Evolutionary conservation across 1,140 invertebrate genomes (phyloP).

Genomic region (Macrotrachela quadricornifera): DNA sequence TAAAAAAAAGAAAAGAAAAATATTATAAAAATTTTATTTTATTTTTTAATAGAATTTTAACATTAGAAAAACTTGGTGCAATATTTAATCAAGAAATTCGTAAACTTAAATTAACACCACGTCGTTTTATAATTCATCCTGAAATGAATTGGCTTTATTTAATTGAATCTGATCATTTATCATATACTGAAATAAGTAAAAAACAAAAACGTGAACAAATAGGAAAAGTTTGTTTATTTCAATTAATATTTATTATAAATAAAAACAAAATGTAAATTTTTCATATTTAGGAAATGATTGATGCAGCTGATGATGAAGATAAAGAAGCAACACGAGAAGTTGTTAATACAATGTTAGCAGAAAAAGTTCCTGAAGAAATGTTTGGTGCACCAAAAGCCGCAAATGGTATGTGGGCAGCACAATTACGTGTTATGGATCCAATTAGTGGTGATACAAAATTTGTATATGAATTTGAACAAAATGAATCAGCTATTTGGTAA

Average conservation of each 20-base stretch:
- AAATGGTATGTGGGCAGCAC: conserved; percentile 83
- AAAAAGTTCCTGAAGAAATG: conserved; percentile 67
- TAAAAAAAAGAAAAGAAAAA: background rate
- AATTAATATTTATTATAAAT: background rate
- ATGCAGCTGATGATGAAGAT: conserved; percentile 84
- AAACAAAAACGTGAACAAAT: conserved; percentile 58
- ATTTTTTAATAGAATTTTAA: conserved; percentile 59
- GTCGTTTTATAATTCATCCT: conserved; percentile 76
- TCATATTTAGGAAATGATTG: conserved; percentile 56
- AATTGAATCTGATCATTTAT: conserved; percentile 92
- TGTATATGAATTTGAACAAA: conserved; percentile 63
- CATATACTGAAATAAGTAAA: conserved; percentile 91
- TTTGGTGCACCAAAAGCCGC: conserved; percentile 92
- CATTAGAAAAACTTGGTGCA: conserved; percentile 86
- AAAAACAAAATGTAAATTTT: background rate
- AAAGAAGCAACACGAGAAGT: conserved; percentile 81
- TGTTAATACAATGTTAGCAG: conserved; percentile 80
- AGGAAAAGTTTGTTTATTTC: conserved; percentile 40
- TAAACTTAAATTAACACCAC: conserved; percentile 72
- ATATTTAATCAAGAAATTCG: conserved; percentile 71
- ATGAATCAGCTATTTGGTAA: conserved; percentile 76
- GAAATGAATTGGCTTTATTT: conserved; percentile 66
- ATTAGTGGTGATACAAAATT: conserved; percentile 58
- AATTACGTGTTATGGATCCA: conserved; percentile 71
- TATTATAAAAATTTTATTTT: background rate